Percentiles rank a stretch among this genome's conserved stretches.
phyloP scores from a whole-genome alignment of 2,888 invertebrate genomes.

The Cosmia trapezina region DNA sequence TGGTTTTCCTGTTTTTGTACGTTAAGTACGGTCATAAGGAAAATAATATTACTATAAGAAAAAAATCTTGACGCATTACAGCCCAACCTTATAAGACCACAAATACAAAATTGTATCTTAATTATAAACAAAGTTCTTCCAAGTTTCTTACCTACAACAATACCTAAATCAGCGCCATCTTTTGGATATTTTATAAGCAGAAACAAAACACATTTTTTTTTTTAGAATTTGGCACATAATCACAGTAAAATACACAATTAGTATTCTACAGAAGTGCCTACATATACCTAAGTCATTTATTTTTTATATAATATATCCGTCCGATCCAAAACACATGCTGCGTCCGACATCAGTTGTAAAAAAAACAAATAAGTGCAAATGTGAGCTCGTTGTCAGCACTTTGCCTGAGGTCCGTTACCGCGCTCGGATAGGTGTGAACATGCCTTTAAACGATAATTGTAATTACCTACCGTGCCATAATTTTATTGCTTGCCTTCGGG shows the following conservation, averaged over 20 bases:
- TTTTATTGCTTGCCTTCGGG: conserved; percentile 10
- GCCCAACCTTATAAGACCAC: background rate
- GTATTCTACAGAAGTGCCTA: background rate
- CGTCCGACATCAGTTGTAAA: conserved; percentile 26
- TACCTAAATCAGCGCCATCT: conserved; percentile 10
- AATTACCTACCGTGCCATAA: conserved; percentile 15
- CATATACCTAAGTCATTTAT: background rate
- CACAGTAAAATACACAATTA: background rate
- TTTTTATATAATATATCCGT: conserved; percentile 4
- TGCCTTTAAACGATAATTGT: conserved; percentile 30
- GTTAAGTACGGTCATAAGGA: background rate
- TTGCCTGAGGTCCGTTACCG: conserved; percentile 73
- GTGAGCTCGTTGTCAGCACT: conserved; percentile 55
- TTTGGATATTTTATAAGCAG: background rate
- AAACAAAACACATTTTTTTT: background rate
- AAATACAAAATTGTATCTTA: conserved; percentile 1
- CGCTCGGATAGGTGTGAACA: conserved; percentile 29
- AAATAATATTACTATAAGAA: conserved; percentile 12
- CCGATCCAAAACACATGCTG: conserved; percentile 32
- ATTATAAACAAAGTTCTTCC: background rate
- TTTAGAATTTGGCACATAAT: background rate
- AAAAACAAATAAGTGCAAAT: conserved; percentile 55
- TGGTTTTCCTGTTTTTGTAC: conserved; percentile 33
- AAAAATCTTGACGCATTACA: background rate
- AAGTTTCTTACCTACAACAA: background rate